These are phyloP conservation scores for Julus scanicus DNA, from an alignment of 2,888 invertebrate species.

Conservation along the genomic window DNA sequence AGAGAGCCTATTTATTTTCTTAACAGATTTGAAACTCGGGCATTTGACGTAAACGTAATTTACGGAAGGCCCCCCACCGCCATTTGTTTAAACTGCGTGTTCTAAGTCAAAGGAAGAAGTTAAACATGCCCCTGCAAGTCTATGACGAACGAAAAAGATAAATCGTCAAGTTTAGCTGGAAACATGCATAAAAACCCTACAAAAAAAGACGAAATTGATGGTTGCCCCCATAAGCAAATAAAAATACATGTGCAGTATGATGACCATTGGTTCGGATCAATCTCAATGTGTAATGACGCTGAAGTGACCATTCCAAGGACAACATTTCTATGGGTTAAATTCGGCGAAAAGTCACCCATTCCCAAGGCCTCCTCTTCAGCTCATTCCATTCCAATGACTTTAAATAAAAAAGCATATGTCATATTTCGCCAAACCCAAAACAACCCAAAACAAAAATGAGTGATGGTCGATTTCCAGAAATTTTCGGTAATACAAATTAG, in stretches of 20 bases:
- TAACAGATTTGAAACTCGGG: background rate
- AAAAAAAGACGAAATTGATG: background rate
- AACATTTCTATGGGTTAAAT: background rate
- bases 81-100: background rate
- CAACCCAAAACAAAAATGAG: background rate
- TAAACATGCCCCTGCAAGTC: background rate
- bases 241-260: background rate
- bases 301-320: background rate
- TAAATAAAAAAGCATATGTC: background rate
- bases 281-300: background rate
- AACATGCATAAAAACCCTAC: background rate
- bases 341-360: background rate
- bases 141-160: background rate
- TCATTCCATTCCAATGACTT: background rate
- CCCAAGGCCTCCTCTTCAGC: background rate
- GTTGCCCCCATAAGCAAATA: background rate
- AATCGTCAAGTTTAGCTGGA: background rate
- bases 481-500: no score
- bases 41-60: background rate
- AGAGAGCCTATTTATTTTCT: background rate
- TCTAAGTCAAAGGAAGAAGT: background rate
- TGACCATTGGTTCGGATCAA: background rate
- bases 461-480: no score
- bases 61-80: conserved; percentile 21
- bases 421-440: background rate